Base-by-base conservation (phyloP, 2,888 invertebrate species). In the Drosophila nigritarsus region DNA sequence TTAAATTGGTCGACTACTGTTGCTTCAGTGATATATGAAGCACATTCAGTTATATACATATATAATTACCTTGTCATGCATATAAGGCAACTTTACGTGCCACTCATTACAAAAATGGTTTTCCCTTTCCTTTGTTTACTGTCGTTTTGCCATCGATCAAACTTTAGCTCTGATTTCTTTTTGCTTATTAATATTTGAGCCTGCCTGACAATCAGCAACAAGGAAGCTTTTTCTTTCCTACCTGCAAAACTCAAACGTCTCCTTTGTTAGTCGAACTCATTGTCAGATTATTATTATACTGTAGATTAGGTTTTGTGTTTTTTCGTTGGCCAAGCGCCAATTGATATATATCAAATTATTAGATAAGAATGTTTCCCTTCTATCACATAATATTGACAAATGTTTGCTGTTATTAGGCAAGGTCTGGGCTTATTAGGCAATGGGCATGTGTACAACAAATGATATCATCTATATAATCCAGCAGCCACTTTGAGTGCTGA, bases 141-240 rank as follows among this genome's bases (percentile, higher is more conserved):
- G 67, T 68, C 29, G 27, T 20, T 45, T 49, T 65, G 15, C 9
- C 59, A 77, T 79, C 81, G 79, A 77, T 81, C 81, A 79, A 81
- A 81, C 78, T 58, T 79, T 70, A 30, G 34, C 49, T 48, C 29
- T 27, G 24, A 30, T 73, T 76, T 62, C 27, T 61, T 78, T 55
- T 73, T 64, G 45, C 60, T 78, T 65, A 38, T 64, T 70, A 60
- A 75, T 54, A 60, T 62, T 50, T 56, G 51, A 48, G 40, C 42
- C 56, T 66, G 32, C 42, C 56, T 62, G 36, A 36, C 40, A 64
- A 20, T 8, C 45, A 65, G 62, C 30, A 61, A 48, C 20, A 60
- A 29, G 27, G 65, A 75, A 56, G 49, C 27, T 27, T 30, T 48
- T 64, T n/a, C 27, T 30, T 56, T 20, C 27, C 7, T 27, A 24